phyloP scores from a whole-genome alignment of 2,888 invertebrate species.

The Nomada hirtipes region DNA sequence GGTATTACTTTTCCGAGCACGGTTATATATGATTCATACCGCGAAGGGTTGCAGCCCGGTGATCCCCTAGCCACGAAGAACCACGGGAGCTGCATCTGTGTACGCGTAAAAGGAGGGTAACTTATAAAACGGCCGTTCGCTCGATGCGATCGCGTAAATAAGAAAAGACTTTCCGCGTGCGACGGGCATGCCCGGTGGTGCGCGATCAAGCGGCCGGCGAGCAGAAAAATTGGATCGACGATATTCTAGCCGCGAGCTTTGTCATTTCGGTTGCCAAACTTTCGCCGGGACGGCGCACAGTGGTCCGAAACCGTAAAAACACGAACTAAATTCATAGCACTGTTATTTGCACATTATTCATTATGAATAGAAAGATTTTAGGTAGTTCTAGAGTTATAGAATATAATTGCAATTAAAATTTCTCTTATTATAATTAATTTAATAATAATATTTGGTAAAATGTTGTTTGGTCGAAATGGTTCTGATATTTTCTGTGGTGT shows the following conservation, averaged over 20 bases:
- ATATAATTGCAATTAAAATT: no score
- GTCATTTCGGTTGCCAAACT: background rate
- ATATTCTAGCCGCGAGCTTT: background rate
- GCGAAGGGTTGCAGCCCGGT: constrained; percentile 23
- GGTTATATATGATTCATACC: constrained; percentile 17
- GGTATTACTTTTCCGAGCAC: constrained; percentile 22
- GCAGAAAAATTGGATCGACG: constrained; percentile 11
- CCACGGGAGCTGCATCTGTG: background rate
- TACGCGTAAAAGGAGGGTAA: constrained; percentile 5
- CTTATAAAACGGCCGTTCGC: constrained; percentile 29
- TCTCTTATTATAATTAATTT: no score
- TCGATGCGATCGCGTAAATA: constrained; percentile 52
- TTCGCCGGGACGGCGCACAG: background rate
- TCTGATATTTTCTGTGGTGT: no score
- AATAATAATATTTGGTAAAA: no score
- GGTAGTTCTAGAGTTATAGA: no score
- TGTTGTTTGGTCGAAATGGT: no score
- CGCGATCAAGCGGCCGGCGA: background rate
- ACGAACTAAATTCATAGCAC: no score
- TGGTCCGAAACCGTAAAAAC: no score
- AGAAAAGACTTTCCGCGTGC: constrained; percentile 48
- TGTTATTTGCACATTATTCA: no score
- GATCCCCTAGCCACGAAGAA: background rate
- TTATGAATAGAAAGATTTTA: no score
- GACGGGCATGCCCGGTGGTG: constrained; percentile 40